phyloP scores from a whole-genome alignment of 2,797 vertebrate genomes.

The Chloroceryle amazona region DNA sequence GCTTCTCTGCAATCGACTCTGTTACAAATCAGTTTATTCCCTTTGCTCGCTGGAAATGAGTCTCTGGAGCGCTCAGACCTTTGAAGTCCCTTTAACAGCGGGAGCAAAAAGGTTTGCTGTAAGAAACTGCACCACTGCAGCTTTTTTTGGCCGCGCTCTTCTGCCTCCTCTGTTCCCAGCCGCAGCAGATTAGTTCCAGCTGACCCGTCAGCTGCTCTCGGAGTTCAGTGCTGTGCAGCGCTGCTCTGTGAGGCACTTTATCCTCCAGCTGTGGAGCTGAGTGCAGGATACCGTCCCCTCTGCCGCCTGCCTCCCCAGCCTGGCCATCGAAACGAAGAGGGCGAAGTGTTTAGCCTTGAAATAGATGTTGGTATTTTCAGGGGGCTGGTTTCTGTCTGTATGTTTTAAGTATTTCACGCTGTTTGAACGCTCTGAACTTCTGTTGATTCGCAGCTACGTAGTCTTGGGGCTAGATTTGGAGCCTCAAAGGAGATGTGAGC shows the following conservation, averaged over 20 bases:
- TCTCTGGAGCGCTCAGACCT: fast-evolving
- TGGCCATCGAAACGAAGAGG: neutral
- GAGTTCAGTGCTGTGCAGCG: neutral
- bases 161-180: neutral
- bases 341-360: neutral
- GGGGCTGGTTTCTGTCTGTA: neutral
- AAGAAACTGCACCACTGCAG: neutral
- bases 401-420: neutral
- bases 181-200: neutral
- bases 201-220: neutral
- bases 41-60: neutral
- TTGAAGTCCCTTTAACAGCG: neutral
- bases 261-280: neutral
- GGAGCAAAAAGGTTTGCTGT: neutral
- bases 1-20: fast-evolving
- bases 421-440: neutral
- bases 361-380: neutral
- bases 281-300: neutral
- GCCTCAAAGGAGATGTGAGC: neutral
- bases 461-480: neutral
- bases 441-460: neutral
- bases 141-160: neutral
- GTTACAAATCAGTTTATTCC: neutral
- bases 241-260: neutral
- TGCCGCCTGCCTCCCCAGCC: neutral